Evolutionary conservation across 2,797 vertebrate species (phyloP).

Genomic region (Thalassophryne amazonica): DNA sequence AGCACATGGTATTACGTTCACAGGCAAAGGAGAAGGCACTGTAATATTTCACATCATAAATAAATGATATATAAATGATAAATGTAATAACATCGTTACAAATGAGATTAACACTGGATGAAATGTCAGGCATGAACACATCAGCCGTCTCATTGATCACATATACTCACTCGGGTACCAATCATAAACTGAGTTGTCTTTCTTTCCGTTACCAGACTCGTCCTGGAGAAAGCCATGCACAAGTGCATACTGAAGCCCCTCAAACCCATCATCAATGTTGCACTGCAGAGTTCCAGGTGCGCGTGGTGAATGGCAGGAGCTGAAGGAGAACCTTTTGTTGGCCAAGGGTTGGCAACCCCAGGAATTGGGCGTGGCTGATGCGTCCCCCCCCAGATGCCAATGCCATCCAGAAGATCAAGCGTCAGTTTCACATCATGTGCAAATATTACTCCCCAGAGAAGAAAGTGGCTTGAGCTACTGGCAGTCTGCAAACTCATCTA

Average conservation of each 20-base stretch:
- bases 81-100: too few species aligned
- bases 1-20: too few species aligned
- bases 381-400: conserved; percentile 80
- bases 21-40: too few species aligned
- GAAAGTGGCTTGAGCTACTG: conserved; percentile 85
- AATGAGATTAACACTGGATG: too few species aligned
- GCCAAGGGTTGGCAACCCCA: conserved; percentile 83
- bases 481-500: conserved; percentile 88
- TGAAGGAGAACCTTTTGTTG: conserved; percentile 85
- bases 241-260: conserved; percentile 91
- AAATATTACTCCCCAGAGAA: conserved; percentile 92
- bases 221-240: conserved; percentile 93
- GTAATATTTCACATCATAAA: too few species aligned
- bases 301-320: conserved; percentile 81
- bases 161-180: too few species aligned
- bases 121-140: too few species aligned
- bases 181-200: not conserved
- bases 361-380: conserved; percentile 85
- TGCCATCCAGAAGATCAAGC: conserved; percentile 87
- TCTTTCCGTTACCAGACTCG: conserved; percentile 79
- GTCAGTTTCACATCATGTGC: conserved; percentile 88
- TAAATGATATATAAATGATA: too few species aligned
- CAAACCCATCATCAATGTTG: conserved; percentile 79
- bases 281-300: conserved; percentile 84
- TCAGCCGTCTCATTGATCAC: too few species aligned